Evolutionary conservation across 2,888 invertebrate species (phyloP).

Genomic region (Laspeyria flexula): DNA sequence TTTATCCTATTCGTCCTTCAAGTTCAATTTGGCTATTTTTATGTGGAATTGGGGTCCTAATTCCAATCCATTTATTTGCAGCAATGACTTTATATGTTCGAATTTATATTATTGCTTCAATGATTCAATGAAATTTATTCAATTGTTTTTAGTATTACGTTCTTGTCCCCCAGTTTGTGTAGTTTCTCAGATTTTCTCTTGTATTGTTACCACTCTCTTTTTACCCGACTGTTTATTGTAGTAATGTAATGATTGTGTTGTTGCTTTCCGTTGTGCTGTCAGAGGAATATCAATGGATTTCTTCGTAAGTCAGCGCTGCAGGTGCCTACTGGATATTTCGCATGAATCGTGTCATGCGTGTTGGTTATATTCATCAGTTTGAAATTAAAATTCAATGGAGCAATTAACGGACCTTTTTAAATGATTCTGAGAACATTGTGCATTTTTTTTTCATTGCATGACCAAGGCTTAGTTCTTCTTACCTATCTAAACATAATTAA

Average conservation of each 20-base stretch:
- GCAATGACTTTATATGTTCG: no score
- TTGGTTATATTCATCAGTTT: not conserved
- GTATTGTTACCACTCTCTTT: slow-evolving; percentile 10
- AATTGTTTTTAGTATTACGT: not conserved
- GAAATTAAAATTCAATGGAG: not conserved
- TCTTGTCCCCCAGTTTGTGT: slow-evolving; percentile 1
- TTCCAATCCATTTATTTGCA: no score
- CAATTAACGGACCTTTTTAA: no score
- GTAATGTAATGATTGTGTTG: not conserved
- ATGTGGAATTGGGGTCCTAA: no score
- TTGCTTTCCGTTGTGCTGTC: slow-evolving; percentile 1
- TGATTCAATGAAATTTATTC: not conserved
- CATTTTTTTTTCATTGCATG: no score
- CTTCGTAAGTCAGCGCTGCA: not conserved
- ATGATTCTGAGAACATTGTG: no score
- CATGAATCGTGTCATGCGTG: not conserved
- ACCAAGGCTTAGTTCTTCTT: no score
- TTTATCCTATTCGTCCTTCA: no score
- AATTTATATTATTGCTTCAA: not conserved
- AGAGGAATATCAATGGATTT: slow-evolving; percentile 3
- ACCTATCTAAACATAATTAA: no score
- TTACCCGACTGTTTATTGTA: no score
- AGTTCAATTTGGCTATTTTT: no score
- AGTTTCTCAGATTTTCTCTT: slow-evolving; percentile 18
- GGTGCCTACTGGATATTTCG: not conserved